A percentile compares a stretch with the other conserved stretches of the same genome.
Evolutionary conservation across 2,113 vertebrate species (phyloP).

Genomic region (Paramisgurnus dabryanus): DNA sequence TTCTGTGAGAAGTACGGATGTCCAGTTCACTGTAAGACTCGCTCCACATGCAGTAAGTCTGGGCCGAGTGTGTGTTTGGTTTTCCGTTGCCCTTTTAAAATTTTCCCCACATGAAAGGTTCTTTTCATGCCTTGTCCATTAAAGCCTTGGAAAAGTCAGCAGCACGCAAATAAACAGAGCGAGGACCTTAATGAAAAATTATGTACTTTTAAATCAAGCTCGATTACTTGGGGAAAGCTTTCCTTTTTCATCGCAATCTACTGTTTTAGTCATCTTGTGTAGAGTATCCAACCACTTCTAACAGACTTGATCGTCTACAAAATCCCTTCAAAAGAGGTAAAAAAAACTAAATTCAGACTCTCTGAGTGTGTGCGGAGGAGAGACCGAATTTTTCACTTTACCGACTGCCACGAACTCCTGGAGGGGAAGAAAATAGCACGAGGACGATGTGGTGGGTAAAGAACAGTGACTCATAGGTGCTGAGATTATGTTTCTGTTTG

Average conservation of each 20-base stretch:
- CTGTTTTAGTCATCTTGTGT: background rate
- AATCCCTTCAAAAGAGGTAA: background rate
- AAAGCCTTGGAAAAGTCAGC: conserved; percentile 48
- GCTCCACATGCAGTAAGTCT: conserved; percentile 14
- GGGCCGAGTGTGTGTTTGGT: conserved; percentile 38
- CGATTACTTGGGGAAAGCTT: conserved; percentile 16
- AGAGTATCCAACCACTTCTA: conserved; percentile 7
- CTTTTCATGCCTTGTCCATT: conserved; percentile 43
- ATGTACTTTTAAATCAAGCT: conserved; percentile 31
- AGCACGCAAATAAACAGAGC: conserved; percentile 42
- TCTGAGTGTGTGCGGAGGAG: background rate
- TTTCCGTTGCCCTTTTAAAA: conserved; percentile 44
- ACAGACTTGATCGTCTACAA: background rate
- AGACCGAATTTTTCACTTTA: conserved; percentile 9
- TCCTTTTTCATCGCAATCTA: conserved; percentile 11
- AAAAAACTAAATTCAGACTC: background rate
- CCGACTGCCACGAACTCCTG: background rate
- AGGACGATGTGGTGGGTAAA: conserved; percentile 44
- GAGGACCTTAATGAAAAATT: conserved; percentile 35
- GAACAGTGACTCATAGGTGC: conserved; percentile 48
- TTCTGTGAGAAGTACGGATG: background rate
- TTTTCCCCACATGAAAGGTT: conserved; percentile 51
- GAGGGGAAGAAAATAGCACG: background rate
- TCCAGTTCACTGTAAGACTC: background rate
- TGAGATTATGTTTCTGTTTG: conserved; percentile 53